Evolutionary conservation across 92 coral and sea anemone genomes (phyloP).

Genomic region (Epizoanthus fatuus): DNA sequence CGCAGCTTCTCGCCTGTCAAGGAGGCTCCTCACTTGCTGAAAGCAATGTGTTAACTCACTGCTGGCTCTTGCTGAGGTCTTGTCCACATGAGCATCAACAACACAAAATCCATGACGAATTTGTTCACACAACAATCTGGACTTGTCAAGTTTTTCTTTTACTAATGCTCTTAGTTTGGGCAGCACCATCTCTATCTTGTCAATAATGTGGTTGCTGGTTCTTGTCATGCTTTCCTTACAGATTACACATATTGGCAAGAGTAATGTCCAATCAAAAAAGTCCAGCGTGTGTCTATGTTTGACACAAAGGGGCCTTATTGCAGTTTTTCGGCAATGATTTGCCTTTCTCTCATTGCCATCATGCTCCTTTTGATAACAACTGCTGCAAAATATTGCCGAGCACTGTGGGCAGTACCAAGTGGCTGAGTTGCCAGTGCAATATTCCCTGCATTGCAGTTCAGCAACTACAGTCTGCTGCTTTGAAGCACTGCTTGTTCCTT

Average conservation of each 20-base stretch:
- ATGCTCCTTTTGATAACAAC: slow-evolving; percentile 91
- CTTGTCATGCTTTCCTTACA: slow-evolving; percentile 70
- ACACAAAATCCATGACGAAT: slow-evolving; percentile 28
- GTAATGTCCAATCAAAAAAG: slow-evolving; percentile 77
- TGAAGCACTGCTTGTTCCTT: neutral
- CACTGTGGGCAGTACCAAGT: slow-evolving; percentile 96
- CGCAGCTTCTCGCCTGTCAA: slow-evolving; percentile 69
- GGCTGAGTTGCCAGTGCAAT: slow-evolving; percentile 83
- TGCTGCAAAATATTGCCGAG: slow-evolving; percentile 90
- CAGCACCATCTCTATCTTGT: slow-evolving; percentile 58
- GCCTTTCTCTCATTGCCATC: slow-evolving; percentile 84
- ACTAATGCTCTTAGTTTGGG: slow-evolving; percentile 72
- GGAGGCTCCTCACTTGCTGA: slow-evolving; percentile 39
- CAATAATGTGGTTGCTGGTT: slow-evolving; percentile 60
- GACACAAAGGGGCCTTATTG: slow-evolving; percentile 79
- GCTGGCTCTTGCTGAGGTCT: slow-evolving; percentile 45
- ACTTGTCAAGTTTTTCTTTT: slow-evolving; percentile 63
- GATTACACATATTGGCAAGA: slow-evolving; percentile 75
- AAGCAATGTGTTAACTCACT: slow-evolving; percentile 51
- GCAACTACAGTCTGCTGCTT: slow-evolving; percentile 5
- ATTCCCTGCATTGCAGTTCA: slow-evolving; percentile 75
- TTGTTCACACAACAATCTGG: slow-evolving; percentile 49
- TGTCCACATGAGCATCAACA: slow-evolving; percentile 55
- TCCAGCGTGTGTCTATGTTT: slow-evolving; percentile 92
- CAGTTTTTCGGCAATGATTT: slow-evolving; percentile 75